Percentiles rank a stretch among this genome's conserved stretches.
Conservation (phyloP, 1,140 invertebrate genomes). For the Acromyrmex echinatior region DNA sequence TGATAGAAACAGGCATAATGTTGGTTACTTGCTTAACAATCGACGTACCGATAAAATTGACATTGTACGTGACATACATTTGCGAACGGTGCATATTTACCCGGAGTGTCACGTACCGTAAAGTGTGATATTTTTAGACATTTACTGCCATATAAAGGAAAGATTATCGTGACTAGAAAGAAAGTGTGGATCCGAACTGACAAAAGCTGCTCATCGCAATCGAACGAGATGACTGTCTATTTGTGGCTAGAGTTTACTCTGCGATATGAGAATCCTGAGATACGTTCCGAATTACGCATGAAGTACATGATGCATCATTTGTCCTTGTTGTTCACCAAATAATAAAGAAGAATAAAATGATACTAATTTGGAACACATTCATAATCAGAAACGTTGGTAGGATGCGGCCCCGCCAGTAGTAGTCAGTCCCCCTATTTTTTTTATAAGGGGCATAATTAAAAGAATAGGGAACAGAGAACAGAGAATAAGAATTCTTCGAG, state of each 20-base stretch:
- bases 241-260: background rate
- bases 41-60: conserved; percentile 2
- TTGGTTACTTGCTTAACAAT: background rate
- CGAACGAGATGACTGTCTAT: background rate
- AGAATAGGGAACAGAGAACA: too few relatives aligned
- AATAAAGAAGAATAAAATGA: too few relatives aligned
- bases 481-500: too few relatives aligned
- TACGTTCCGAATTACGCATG: too few relatives aligned
- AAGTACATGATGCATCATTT: too few relatives aligned
- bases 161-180: background rate
- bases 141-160: conserved; percentile 23
- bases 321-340: too few relatives aligned
- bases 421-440: background rate
- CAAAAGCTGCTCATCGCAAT: background rate
- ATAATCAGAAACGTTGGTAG: background rate
- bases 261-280: background rate
- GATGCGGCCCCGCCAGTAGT: background rate
- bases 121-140: conserved; percentile 48
- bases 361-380: too few relatives aligned
- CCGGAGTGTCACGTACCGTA: conserved; percentile 36
- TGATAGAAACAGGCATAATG: background rate
- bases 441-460: too few relatives aligned
- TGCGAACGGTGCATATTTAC: conserved; percentile 5
- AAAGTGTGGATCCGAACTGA: background rate
- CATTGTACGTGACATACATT: conserved; percentile 48